Percentiles rank a stretch among this genome's conserved stretches.
Evolutionary conservation across 2,888 invertebrate species (phyloP).

Genomic region (Pyrochroa serraticornis): DNA sequence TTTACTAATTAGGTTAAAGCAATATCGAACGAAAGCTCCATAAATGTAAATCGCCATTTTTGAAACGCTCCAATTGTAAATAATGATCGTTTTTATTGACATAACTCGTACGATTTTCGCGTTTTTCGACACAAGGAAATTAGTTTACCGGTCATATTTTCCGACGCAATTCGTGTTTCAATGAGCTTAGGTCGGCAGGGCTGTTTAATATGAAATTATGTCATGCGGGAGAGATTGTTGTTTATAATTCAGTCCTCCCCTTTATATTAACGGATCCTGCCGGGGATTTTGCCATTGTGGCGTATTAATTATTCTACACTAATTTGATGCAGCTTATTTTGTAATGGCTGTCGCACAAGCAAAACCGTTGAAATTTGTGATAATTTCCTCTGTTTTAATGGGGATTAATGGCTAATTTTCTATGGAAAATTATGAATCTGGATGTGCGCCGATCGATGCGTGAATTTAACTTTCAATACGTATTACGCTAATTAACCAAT

Average conservation of each 20-base stretch:
- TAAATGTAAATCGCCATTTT: not conserved
- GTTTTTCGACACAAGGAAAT: conserved; percentile 18
- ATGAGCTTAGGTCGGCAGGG: conserved; percentile 16
- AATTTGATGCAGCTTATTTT: conserved; percentile 21
- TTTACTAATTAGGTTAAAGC: too few relatives aligned
- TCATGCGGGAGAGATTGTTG: conserved; percentile 14
- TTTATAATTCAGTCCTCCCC: conserved; percentile 21
- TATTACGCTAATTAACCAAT: too few relatives aligned
- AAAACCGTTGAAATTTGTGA: too few relatives aligned
- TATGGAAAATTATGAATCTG: too few relatives aligned
- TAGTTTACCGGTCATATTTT: conserved; percentile 22
- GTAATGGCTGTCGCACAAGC: not conserved
- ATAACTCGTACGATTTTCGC: conserved; percentile 4
- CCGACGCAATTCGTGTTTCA: conserved; percentile 9
- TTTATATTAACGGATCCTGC: conserved; percentile 18
- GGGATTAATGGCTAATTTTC: too few relatives aligned
- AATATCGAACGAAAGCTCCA: too few relatives aligned
- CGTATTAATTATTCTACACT: conserved; percentile 19
- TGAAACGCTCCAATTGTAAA: conserved; percentile 2
- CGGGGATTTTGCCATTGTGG: conserved; percentile 18
- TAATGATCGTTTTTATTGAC: conserved; percentile 20
- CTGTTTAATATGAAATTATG: conserved; percentile 18
- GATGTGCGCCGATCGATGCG: too few relatives aligned
- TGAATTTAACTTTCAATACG: too few relatives aligned
- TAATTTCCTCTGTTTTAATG: too few relatives aligned